Base-by-base conservation (phyloP, 1,140 invertebrate species). In the Panagrolaimus sp. region DNA sequence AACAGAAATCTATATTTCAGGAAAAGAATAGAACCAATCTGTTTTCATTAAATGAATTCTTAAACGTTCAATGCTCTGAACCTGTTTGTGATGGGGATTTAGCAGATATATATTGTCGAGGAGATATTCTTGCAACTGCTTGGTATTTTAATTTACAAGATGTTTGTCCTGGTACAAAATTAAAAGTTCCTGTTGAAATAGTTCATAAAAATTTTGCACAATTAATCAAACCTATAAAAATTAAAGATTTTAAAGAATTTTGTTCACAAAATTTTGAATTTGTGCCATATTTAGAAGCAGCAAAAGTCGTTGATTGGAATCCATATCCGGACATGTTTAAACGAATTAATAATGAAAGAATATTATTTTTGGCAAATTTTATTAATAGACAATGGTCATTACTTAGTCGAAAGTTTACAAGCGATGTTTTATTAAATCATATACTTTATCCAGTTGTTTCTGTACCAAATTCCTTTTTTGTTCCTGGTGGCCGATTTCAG, bases 401-500 rank as follows among this genome's bases (percentile, higher is more conserved):
- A 25, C 84, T 96, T 8, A 91, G 91, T 0, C 86, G 91, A 63
- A 64, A 76, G 66, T 73, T 80, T 43, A 57, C 88, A 0, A 89
- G 91, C 27, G 91, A 94, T 0, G 91, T 94, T 0, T 83, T 86
- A 69, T 69, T 86, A 0, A 87, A 91, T 79, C 87, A 87, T 9
- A 87, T 91, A 8, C 85, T 87, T 11, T 84, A 82, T 70, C 92
- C 91, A 20, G 91, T 92, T 62, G 91, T 94, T 66, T 91, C 91
- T 72, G 89, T 94, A 7, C 89, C 91, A 1, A 87, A 95, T 83
- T 91, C 91, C 0, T 90, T 94, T 20, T 92, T 96, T 71, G 89
- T 95, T 0, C 93, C 93, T 27, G 93, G 93, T 43, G 92, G 92
- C 7, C 85, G 92, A 62, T 96, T 95, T 82, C 79, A 84, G 63